Evolutionary conservation across 2,113 vertebrate species (phyloP).

Genomic region (Leptosomus discolor): DNA sequence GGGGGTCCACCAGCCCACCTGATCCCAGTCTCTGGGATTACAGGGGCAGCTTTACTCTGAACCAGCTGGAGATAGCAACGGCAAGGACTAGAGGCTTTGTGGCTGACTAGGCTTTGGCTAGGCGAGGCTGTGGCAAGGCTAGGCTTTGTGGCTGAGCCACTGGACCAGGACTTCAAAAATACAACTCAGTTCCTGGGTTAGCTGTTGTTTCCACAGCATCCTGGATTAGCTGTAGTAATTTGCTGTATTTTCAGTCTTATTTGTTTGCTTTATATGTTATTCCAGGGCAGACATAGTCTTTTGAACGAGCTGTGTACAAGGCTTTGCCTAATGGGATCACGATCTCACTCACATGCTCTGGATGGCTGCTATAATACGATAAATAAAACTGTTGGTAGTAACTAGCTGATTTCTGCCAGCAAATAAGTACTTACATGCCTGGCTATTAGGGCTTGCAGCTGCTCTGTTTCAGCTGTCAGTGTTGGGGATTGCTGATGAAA

Average conservation of each 20-base stretch:
- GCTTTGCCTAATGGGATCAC: background rate
- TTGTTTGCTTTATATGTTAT: background rate
- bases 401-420: background rate
- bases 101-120: background rate
- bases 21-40: background rate
- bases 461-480: background rate
- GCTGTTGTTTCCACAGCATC: background rate
- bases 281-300: background rate
- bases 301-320: background rate
- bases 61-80: background rate
- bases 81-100: background rate
- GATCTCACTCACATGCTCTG: background rate
- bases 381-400: background rate
- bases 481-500: background rate
- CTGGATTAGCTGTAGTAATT: background rate
- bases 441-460: background rate
- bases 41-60: background rate
- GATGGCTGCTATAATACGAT: background rate
- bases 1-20: background rate
- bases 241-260: accelerated
- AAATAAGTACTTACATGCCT: background rate
- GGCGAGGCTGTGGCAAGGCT: background rate
- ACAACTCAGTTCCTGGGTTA: background rate
- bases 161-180: background rate
- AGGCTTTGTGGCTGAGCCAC: background rate